Evolutionary conservation across 2,113 vertebrate genomes (phyloP), one percentile per base, ranked within the genome.

Genomic region (Conger conger): DNA sequence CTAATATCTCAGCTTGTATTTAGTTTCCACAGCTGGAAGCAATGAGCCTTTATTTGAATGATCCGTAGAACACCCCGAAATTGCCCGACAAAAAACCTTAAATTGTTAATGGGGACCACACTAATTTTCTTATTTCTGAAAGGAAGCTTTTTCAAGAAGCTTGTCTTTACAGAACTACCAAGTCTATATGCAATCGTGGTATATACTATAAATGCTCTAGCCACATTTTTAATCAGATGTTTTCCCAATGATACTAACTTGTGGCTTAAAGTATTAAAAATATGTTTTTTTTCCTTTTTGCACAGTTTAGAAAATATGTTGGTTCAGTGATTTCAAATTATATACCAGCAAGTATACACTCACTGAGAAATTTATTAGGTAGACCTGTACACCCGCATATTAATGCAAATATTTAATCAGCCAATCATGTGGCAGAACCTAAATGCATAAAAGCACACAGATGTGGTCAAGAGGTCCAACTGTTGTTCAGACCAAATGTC

Each of bases 51-150:
- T 91, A 91, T 91, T 91, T 89, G 89, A 92, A 89, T 90, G 93
- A 92, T 94, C 90, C 90, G 92, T 89, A 92, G 87, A 94, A 94
- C 90, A 93, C 93, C 90, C 93, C 92, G 89, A 91, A 93, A 93
- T 91, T 94, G 93, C 92, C 91, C 93, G 91, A 94, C 92, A 95
- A 91, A 94, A 92, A 94, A 92, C 89, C 91, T 90, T 89, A 93
- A 93, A 94, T 93, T 93, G 92, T 93, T 94, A 93, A 94, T 92
- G 92, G 89, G 93, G 92, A 94, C 93, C 93, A 92, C 92, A 94
- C 92, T 94, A 92, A 93, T 93, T 94, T 93, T 92, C 92, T 91
- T 88, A 91, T 93, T 93, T 92, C 92, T 93, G 60, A 91, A 90
- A 91, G 90, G 90, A 91, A 91, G 88, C 86, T 54, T 88, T 92